Evolutionary conservation across 2,888 invertebrate species (phyloP).

Genomic region (Linyphia triangularis): DNA sequence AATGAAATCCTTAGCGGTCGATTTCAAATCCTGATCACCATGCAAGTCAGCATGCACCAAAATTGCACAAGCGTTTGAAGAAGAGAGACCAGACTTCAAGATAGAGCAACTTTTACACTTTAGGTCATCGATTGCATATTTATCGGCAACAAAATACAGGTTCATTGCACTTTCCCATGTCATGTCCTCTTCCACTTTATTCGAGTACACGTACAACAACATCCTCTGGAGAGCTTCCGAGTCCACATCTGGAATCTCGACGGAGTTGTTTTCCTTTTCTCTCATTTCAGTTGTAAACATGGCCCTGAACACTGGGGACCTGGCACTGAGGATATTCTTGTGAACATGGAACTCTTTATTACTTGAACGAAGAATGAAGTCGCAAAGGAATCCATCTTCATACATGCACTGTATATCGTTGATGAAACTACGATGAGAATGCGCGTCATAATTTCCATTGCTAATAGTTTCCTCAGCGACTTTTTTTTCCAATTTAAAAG

Average conservation of each 20-base stretch:
- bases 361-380: neutral
- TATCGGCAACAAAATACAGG: neutral
- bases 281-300: conserved; percentile 34
- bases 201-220: neutral
- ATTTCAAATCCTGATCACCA: neutral
- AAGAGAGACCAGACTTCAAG: neutral
- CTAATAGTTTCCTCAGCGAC: too few relatives aligned
- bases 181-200: neutral
- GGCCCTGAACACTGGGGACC: conserved; percentile 14
- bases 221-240: neutral
- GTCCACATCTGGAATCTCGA: conserved; percentile 13
- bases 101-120: neutral
- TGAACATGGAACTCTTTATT: neutral
- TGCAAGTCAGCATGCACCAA: neutral
- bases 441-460: too few relatives aligned
- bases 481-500: neutral
- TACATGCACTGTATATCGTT: neutral
- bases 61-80: neutral
- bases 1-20: neutral
- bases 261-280: neutral
- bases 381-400: neutral
- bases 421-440: neutral
- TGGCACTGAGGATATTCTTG: conserved; percentile 21
- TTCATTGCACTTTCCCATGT: neutral
- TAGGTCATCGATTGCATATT: neutral